A percentile compares a stretch with the other conserved stretches of the same genome.
Evolutionary conservation across 2,888 invertebrate species (phyloP).

Genomic region (Agrochola circellaris): DNA sequence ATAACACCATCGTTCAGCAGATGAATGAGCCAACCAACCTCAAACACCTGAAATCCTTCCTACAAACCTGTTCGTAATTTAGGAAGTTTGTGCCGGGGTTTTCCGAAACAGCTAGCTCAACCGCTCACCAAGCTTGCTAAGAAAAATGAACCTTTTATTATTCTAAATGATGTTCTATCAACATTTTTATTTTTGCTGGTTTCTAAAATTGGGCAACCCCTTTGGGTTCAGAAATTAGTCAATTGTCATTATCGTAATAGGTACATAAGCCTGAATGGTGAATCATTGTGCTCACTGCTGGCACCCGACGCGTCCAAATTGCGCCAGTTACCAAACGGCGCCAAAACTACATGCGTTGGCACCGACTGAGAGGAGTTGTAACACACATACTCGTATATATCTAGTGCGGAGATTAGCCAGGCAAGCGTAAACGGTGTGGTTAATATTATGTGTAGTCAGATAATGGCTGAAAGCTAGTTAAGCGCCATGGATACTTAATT

Average conservation of each 20-base stretch:
- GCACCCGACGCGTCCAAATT: constrained; percentile 37
- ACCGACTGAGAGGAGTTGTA: constrained; percentile 12
- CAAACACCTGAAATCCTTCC: too few species aligned
- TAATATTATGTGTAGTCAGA: background rate
- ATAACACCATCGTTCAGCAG: too few species aligned
- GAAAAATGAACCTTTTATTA: too few species aligned
- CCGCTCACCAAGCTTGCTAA: too few species aligned
- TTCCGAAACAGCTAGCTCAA: too few species aligned
- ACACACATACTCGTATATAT: constrained; percentile 30
- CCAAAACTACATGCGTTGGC: constrained; percentile 51
- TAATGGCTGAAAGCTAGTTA: background rate
- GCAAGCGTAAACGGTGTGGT: background rate
- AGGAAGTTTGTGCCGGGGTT: too few species aligned
- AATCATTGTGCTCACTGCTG: constrained; percentile 33
- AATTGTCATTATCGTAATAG: constrained; percentile 1
- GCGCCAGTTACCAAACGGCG: constrained; percentile 38
- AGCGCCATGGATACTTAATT: background rate
- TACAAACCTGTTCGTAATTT: too few species aligned
- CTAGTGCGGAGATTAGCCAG: constrained; percentile 8
- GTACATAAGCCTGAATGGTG: constrained; percentile 17
- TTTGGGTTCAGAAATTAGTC: background rate
- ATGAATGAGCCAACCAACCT: too few species aligned
- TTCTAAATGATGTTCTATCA: background rate
- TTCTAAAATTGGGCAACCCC: background rate
- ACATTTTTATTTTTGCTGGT: background rate